Conservation (phyloP, 2,797 vertebrate species). For the Coilia nasus region DNA sequence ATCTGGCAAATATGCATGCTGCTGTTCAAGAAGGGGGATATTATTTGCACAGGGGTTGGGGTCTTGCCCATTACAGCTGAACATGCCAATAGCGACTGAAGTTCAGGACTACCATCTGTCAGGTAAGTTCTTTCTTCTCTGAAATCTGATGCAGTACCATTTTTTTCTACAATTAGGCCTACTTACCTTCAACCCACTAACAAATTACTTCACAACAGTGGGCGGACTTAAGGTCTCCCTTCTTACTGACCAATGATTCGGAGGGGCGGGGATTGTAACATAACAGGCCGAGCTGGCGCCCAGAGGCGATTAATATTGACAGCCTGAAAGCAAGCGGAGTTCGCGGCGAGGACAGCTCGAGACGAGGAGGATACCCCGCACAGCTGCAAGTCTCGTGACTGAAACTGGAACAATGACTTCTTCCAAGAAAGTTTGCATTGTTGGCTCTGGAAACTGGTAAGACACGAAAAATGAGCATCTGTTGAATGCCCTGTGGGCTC, state of each 20-base stretch:
- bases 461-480: slow-evolving; percentile 40
- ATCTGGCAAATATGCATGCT: not conserved
- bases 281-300: not conserved
- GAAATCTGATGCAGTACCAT: not conserved
- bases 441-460: slow-evolving; percentile 96
- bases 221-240: slow-evolving; percentile 53
- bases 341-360: too few relatives aligned
- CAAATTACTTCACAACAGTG: slow-evolving; percentile 24
- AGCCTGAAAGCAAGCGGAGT: not conserved
- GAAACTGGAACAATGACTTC: slow-evolving; percentile 66
- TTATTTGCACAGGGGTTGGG: slow-evolving; percentile 2
- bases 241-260: slow-evolving; percentile 59
- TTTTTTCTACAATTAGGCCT: not conserved
- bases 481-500: not conserved
- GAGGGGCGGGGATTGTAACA: slow-evolving; percentile 30
- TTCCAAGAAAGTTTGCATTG: slow-evolving; percentile 86
- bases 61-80: not conserved
- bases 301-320: slow-evolving; percentile 26
- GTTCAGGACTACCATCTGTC: not conserved
- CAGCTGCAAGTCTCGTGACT: not conserved
- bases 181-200: not conserved
- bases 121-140: not conserved
- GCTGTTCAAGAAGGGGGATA: not conserved
- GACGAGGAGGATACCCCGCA: not conserved
- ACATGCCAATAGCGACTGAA: not conserved